Evolutionary conservation across 2,888 invertebrate species (phyloP).

Genomic region (Epinotia bilunana): DNA sequence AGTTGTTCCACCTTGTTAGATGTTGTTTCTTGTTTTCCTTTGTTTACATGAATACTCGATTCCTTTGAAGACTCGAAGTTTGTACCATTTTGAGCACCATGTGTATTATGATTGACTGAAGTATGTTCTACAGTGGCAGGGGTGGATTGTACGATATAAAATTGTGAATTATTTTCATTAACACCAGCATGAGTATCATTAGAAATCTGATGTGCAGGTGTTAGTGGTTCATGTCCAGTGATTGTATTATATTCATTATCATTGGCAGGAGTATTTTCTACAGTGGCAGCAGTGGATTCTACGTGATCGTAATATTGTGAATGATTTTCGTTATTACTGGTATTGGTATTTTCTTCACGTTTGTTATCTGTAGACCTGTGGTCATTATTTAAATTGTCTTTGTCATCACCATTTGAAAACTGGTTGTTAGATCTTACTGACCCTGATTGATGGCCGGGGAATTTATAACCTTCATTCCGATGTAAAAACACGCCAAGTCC

Average conservation of each 20-base stretch:
- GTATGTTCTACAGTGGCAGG: background rate
- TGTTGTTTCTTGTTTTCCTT: background rate
- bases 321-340: background rate
- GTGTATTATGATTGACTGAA: background rate
- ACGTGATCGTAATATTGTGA: background rate
- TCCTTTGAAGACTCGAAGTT: background rate
- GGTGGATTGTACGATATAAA: background rate
- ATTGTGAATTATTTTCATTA: background rate
- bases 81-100: background rate
- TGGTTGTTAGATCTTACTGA: background rate
- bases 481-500: constrained; percentile 12
- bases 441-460: background rate
- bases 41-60: background rate
- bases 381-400: background rate
- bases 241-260: background rate
- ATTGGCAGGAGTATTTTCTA: background rate
- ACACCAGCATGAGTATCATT: background rate
- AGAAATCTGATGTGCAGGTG: background rate
- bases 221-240: background rate
- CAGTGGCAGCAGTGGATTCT: background rate
- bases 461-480: constrained; percentile 20
- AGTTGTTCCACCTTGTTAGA: background rate
- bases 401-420: constrained; percentile 2
- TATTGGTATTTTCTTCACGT: background rate
- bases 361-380: background rate